Evolutionary conservation across 2,888 invertebrate species (phyloP).

Genomic region (Meliscaeva auricollis): DNA sequence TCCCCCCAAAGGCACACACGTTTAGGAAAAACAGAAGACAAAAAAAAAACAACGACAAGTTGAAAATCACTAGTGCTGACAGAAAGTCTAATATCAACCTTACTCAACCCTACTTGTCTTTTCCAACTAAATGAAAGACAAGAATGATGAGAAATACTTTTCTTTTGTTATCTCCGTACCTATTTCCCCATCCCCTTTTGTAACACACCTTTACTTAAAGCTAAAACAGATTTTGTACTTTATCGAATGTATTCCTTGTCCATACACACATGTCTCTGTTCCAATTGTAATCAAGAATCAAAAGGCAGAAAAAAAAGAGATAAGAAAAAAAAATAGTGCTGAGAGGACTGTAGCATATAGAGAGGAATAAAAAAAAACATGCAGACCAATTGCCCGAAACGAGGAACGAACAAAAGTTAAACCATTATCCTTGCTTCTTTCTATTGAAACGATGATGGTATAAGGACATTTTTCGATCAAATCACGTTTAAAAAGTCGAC

Average conservation of each 20-base stretch:
- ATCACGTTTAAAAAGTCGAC: constrained; percentile 69
- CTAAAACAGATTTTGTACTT: constrained; percentile 15
- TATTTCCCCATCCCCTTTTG: not conserved
- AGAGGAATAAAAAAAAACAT: constrained; percentile 7
- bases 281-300: constrained; percentile 68
- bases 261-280: constrained; percentile 35
- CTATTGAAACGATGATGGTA: constrained; percentile 13
- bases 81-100: constrained; percentile 19
- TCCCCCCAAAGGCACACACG: not conserved
- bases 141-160: constrained; percentile 33
- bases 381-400: constrained; percentile 58
- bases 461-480: constrained; percentile 70
- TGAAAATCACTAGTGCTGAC: constrained; percentile 27
- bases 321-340: constrained; percentile 13
- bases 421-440: constrained; percentile 46
- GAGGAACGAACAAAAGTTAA: constrained; percentile 40
- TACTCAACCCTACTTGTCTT: not conserved
- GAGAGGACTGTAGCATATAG: constrained; percentile 24
- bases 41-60: not conserved
- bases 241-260: not conserved
- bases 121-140: not conserved
- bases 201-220: constrained; percentile 16
- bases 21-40: not conserved
- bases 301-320: constrained; percentile 20
- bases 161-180: not conserved